These are phyloP conservation scores for Diorhabda elongata DNA, from an alignment of 1,140 invertebrate genomes.

Conservation along the genomic window DNA sequence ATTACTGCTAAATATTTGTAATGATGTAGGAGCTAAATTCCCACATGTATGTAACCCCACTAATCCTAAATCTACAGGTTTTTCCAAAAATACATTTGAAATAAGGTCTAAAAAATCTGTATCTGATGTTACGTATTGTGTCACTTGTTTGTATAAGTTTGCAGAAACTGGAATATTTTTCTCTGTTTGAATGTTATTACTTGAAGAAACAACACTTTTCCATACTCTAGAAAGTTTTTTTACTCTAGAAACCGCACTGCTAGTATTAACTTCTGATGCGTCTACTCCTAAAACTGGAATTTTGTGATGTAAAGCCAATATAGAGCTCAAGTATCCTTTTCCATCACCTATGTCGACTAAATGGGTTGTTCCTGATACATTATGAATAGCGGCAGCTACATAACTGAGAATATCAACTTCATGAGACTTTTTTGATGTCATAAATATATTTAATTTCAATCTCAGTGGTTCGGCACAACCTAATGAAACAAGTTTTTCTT, in stretches of 20 bases:
- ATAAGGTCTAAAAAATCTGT: conserved; percentile 53
- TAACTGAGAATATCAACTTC: conserved; percentile 65
- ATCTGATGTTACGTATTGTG: conserved; percentile 49
- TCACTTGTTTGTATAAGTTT: conserved; percentile 49
- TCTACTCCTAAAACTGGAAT: conserved; percentile 77
- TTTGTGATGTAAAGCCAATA: conserved; percentile 65
- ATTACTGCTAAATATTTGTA: conserved; percentile 67
- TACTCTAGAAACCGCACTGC: conserved; percentile 59
- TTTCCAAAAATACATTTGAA: conserved; percentile 48
- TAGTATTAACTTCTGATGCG: conserved; percentile 60
- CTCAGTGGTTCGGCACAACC: conserved; percentile 29
- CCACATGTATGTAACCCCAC: conserved; percentile 88
- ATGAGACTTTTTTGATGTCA: conserved; percentile 77
- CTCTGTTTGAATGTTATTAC: conserved; percentile 26
- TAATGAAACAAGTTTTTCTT: conserved; percentile 46
- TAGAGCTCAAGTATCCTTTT: conserved; percentile 76
- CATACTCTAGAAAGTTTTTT: conserved; percentile 56
- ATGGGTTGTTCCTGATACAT: conserved; percentile 45
- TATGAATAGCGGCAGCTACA: conserved; percentile 37
- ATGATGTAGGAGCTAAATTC: conserved; percentile 68
- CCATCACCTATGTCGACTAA: conserved; percentile 84
- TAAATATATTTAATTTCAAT: conserved; percentile 57
- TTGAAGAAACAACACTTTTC: conserved; percentile 44
- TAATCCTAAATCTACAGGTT: conserved; percentile 51
- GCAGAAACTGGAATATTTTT: conserved; percentile 26